Base-by-base conservation (phyloP, 2,888 invertebrate species). In the Microctonus brassicae region DNA sequence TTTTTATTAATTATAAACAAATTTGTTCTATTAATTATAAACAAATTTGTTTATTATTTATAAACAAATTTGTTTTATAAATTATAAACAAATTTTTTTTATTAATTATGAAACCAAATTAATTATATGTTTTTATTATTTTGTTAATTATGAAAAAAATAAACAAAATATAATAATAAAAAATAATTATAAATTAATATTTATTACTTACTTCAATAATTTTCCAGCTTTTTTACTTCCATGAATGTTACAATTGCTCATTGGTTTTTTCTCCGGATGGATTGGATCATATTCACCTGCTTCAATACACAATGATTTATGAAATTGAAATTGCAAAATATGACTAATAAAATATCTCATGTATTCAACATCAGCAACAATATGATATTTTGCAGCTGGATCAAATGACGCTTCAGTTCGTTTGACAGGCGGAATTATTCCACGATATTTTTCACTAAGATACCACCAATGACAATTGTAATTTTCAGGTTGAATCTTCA, bases 191-290 rank as follows among this genome's bases (percentile, higher is more conserved):
- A 29, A 5, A 29, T 29, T 5, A 22, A 29, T 33, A 9, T 63
- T 53, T 47, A 61, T 33, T 0, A 47, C 17, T 77, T 75, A 92
- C 92, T 90, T 91, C 65, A 94, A 87, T 22, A 91, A 90, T 79
- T 93, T 92, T 65, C 97, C 97, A 69, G 96, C 97, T 66, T 91
- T 91, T 13, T 90, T 90, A 78, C 93, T 95, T 80, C 92, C 90
- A 86, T 95, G 95, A 81, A 97, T 95, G 81, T 97, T 96, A 84
- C 97, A 97, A 81, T 94, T 91, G 71, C 96, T 94, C 26, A 97
- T 90, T 11, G 94, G 93, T 85, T 93, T 92, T 3, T 83, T 85
- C 7, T 69, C 47, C 1, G 92, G 86, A 77, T 94, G 91, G 6
- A 89, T 89, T 0, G 93, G 93, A 71, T 93, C 93, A 77, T 94